A percentile compares a stretch with the other conserved stretches of the same genome.
Evolutionary conservation across 1,140 invertebrate species (phyloP).

Genomic region (Luehdorfia chinensis): DNA sequence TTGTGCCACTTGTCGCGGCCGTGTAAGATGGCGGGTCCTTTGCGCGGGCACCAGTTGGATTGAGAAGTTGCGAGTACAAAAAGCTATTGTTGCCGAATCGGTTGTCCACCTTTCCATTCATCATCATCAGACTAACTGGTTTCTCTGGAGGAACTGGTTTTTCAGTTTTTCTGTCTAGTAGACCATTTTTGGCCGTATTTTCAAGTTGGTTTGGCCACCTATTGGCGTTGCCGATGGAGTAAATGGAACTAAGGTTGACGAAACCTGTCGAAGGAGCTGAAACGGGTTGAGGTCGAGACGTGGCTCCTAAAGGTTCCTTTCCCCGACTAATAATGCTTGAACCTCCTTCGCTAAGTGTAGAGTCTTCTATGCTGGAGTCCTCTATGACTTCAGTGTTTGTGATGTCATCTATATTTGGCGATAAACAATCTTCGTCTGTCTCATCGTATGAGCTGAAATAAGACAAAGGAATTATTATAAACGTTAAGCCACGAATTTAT

Average conservation of each 20-base stretch:
- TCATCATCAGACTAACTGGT: constrained; percentile 67
- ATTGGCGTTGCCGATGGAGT: constrained; percentile 56
- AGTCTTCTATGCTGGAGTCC: constrained; percentile 69
- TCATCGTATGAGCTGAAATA: constrained; percentile 81
- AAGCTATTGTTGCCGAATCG: constrained; percentile 70
- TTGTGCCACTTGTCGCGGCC: constrained; percentile 46
- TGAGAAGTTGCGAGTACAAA: constrained; percentile 68
- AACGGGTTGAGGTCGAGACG: constrained; percentile 15
- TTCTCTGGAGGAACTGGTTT: constrained; percentile 67
- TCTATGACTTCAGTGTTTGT: constrained; percentile 72
- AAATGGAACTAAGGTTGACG: constrained; percentile 72
- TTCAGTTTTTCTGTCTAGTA: constrained; percentile 52
- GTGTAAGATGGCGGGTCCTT: constrained; percentile 65
- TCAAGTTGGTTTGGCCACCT: constrained; percentile 45
- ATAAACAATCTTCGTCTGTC: constrained; percentile 80
- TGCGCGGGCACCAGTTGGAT: constrained; percentile 45
- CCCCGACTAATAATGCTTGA: constrained; percentile 19
- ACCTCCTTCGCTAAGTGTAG: constrained; percentile 49
- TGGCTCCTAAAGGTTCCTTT: constrained; percentile 22
- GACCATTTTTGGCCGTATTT: constrained; percentile 38
- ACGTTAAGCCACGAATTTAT: neutral
- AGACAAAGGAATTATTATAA: constrained; percentile 14
- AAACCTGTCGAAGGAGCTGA: constrained; percentile 38
- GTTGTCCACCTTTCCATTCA: constrained; percentile 67
- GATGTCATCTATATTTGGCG: constrained; percentile 80